phyloP scores from a whole-genome alignment of 2,888 invertebrate species.

The Synanthedon andrenaeformis region DNA sequence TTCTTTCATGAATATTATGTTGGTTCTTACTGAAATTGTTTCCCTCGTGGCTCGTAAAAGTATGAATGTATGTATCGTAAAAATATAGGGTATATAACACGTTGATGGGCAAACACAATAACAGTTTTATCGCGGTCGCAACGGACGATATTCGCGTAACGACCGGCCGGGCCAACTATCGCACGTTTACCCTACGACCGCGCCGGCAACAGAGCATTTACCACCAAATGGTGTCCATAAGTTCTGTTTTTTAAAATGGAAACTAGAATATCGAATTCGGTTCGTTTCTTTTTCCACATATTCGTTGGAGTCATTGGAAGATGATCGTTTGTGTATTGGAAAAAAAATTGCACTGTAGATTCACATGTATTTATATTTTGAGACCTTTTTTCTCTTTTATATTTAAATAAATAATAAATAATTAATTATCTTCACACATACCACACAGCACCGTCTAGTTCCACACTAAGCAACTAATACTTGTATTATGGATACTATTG shows the following conservation, averaged over 20 bases:
- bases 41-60: background rate
- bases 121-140: slow-evolving; percentile 2
- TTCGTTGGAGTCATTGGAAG: too few relatives aligned
- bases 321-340: too few relatives aligned
- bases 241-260: background rate
- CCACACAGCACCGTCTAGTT: too few relatives aligned
- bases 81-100: background rate
- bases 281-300: too few relatives aligned
- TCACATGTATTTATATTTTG: too few relatives aligned
- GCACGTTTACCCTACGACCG: background rate
- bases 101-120: background rate
- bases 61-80: background rate
- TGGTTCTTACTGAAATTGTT: background rate
- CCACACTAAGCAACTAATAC: too few relatives aligned
- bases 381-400: too few relatives aligned
- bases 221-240: background rate
- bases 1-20: background rate
- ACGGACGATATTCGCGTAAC: slow-evolving; percentile 1
- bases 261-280: too few relatives aligned
- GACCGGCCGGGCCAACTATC: background rate
- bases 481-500: too few relatives aligned
- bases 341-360: too few relatives aligned
- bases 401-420: too few relatives aligned
- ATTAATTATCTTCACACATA: too few relatives aligned
- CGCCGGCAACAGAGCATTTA: background rate